Evolutionary conservation across 1,140 invertebrate species (phyloP).

Genomic region (Copidosoma floridanum): DNA sequence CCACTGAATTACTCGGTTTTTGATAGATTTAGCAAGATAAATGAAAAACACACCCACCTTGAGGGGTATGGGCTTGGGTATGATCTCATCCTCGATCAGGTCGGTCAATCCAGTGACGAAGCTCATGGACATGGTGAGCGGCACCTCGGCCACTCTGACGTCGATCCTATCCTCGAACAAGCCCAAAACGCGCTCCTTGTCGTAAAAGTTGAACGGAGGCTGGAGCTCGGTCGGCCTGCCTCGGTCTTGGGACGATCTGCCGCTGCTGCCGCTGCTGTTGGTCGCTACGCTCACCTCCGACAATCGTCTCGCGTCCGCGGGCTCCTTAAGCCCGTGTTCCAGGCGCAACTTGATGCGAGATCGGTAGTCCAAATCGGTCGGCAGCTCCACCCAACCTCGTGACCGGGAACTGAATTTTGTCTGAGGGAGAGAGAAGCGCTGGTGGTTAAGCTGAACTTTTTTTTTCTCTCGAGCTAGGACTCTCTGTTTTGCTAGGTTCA

Average conservation of each 20-base stretch:
- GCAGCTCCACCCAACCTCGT: slow-evolving; percentile 67
- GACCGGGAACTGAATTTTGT: slow-evolving; percentile 71
- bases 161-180: slow-evolving; percentile 58
- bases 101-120: slow-evolving; percentile 75
- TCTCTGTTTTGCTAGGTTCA: slow-evolving; percentile 5
- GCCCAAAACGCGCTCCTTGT: slow-evolving; percentile 44
- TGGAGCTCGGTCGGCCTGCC: slow-evolving; percentile 10
- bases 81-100: slow-evolving; percentile 82
- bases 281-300: slow-evolving; percentile 42
- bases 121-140: slow-evolving; percentile 75
- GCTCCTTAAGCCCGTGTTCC: slow-evolving; percentile 60
- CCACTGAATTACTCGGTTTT: too few species aligned
- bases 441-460: background rate
- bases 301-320: slow-evolving; percentile 47
- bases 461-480: background rate
- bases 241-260: slow-evolving; percentile 24
- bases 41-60: slow-evolving; percentile 59
- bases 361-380: slow-evolving; percentile 58
- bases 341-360: slow-evolving; percentile 62
- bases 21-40: too few species aligned
- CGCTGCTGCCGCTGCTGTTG: slow-evolving; percentile 23
- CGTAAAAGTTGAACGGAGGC: slow-evolving; percentile 37
- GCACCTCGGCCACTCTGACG: slow-evolving; percentile 66
- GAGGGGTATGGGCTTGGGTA: slow-evolving; percentile 74
- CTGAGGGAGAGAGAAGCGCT: slow-evolving; percentile 54